Percentiles rank a stretch among this genome's conserved stretches.
These are phyloP conservation scores for Ophion obscuratus DNA, from an alignment of 2,888 invertebrate species.

Conservation along the genomic window DNA sequence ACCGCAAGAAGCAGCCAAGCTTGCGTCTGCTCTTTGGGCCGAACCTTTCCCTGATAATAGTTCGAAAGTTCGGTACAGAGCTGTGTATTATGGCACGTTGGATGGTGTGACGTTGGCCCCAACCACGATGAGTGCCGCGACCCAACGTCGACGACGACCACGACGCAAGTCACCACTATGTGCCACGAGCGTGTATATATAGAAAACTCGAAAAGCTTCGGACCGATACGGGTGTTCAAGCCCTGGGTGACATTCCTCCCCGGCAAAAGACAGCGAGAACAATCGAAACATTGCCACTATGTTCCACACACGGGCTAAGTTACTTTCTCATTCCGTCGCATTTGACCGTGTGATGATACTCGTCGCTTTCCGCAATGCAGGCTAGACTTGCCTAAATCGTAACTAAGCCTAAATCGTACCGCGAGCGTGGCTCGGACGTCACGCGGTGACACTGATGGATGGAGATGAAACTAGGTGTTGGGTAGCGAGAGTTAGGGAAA, in stretches of 20 bases:
- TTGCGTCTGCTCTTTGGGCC: conserved; percentile 15
- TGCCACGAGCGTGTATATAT: neutral
- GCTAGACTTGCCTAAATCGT: neutral
- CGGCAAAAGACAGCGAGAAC: conserved; percentile 3
- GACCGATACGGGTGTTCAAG: conserved; percentile 25
- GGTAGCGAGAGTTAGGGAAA: neutral
- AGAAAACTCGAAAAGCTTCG: neutral
- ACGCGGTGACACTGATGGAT: neutral
- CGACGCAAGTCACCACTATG: conserved; percentile 17
- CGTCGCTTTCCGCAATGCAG: neutral
- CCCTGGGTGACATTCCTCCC: conserved; percentile 35
- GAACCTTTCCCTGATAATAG: conserved; percentile 30
- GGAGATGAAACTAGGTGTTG: neutral
- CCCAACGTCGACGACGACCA: neutral
- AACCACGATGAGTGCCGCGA: conserved; percentile 35
- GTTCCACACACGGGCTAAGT: neutral
- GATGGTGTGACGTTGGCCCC: conserved; percentile 23
- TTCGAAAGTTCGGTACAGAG: conserved; percentile 31
- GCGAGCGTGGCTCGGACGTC: neutral
- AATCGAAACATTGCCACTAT: conserved; percentile 4
- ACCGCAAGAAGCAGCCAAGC: conserved; percentile 21
- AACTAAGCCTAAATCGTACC: neutral
- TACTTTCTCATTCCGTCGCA: neutral
- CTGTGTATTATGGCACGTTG: conserved; percentile 1
- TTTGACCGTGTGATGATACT: neutral